Evolutionary conservation across 2,888 invertebrate genomes (phyloP), one percentile per base, ranked within the genome.

Genomic region (Ligdia adustata): DNA sequence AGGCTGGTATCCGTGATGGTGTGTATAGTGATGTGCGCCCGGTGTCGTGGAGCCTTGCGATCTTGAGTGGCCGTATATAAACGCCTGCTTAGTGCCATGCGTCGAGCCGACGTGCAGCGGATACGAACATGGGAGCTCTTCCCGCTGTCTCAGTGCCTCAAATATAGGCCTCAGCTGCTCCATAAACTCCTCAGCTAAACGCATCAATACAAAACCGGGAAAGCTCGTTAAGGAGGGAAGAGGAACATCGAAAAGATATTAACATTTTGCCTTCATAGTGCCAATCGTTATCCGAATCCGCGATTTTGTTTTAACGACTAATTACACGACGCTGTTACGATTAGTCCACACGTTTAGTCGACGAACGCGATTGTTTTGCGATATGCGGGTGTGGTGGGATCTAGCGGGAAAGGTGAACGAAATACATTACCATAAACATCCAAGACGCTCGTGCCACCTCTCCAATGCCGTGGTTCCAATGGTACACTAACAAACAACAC

Each of bases 151-250:
- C 84, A 97, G 93, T 91, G 95, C 95, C 92, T 97, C 97, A 93
- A 97, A 97, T 91, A 97, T 97, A 81, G 97, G 97, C 95, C 95
- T 96, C 94, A 97, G 93, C 92, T 97, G 96, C 92, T 94, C 96
- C 94, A 97, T 93, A 92, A 97, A 96, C 93, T 97, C 97, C 92
- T 97, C 96, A 91, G 97, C 97, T 97, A 92, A 79, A 89, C 80
- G 85, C 69, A 83, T 73, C 74, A 88, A 88, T 87, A 80, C 74
- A 86, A 86, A 89, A 84, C 76, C 84, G 81, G 81, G 82, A 78
- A 43, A 73, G 73, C 81, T 79, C 67, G 82, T 82, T 89, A 85
- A 73, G 79, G 77, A 73, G 63, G 69, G 68, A 73, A 72, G 66
- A 66, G 66, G 68, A 64, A 72, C 59, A 69, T 66, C 76, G n/a